phyloP scores from a whole-genome alignment of 2,888 invertebrate species.

The Kryphioiulus occultus region DNA sequence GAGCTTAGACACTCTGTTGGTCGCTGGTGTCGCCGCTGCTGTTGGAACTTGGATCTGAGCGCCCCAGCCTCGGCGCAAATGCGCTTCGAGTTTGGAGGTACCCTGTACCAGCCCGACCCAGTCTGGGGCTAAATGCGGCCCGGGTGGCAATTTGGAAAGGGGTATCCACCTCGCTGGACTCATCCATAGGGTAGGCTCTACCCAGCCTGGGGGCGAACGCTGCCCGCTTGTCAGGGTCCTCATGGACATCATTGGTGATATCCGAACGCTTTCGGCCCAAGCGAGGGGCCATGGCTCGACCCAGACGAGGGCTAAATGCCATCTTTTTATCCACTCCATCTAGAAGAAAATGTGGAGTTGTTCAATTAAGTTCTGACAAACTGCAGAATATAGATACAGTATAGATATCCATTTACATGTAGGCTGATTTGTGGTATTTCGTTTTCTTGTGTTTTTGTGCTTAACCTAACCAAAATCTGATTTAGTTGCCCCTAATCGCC shows the following conservation, averaged over 20 bases:
- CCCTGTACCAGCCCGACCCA: background rate
- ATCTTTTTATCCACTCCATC: conserved; percentile 48
- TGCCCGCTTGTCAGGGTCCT: conserved; percentile 17
- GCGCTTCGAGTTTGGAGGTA: background rate
- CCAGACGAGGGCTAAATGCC: conserved; percentile 45
- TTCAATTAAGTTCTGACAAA: background rate
- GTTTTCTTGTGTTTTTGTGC: too few relatives aligned
- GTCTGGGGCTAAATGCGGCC: conserved; percentile 39
- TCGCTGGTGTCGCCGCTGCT: conserved; percentile 9
- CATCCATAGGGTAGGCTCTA: background rate
- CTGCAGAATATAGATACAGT: background rate
- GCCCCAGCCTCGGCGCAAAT: conserved; percentile 37
- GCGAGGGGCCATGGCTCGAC: conserved; percentile 44
- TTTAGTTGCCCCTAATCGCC: too few relatives aligned
- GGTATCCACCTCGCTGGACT: background rate
- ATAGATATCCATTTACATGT: too few relatives aligned
- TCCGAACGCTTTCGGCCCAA: conserved; percentile 2
- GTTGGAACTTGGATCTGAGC: background rate
- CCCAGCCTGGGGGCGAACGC: conserved; percentile 44
- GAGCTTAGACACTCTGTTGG: background rate
- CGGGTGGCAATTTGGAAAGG: background rate
- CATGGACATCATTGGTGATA: background rate
- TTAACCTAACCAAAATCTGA: too few relatives aligned
- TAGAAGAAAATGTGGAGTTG: background rate
- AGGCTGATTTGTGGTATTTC: too few relatives aligned